phyloP scores from a whole-genome alignment of 2,888 invertebrate genomes.

The Hyposoter dolosus region DNA sequence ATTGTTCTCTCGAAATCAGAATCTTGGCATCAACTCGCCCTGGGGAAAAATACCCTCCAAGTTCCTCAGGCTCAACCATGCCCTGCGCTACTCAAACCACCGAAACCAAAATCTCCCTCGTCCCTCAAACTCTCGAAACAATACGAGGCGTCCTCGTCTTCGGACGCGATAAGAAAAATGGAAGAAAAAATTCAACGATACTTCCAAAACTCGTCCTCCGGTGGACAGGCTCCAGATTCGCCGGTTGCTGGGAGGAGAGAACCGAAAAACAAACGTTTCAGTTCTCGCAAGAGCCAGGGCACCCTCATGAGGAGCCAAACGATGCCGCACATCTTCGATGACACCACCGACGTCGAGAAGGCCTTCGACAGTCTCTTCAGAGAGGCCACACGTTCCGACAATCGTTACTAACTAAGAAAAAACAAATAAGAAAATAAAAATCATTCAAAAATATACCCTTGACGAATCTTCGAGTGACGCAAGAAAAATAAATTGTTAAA shows the following conservation, averaged over 20 bases:
- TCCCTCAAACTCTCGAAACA: constrained; percentile 91
- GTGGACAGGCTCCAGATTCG: constrained; percentile 54
- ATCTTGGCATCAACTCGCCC: constrained; percentile 91
- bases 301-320: constrained; percentile 90
- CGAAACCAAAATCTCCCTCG: constrained; percentile 91
- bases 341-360: constrained; percentile 92
- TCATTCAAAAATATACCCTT: constrained; percentile 37
- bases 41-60: constrained; percentile 76
- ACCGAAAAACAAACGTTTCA: constrained; percentile 53
- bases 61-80: constrained; percentile 83
- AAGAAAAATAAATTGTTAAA: constrained; percentile 30
- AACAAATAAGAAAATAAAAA: constrained; percentile 23
- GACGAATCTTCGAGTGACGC: constrained; percentile 30
- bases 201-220: constrained; percentile 78
- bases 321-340: constrained; percentile 89
- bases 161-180: constrained; percentile 81
- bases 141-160: constrained; percentile 88
- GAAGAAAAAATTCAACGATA: constrained; percentile 83
- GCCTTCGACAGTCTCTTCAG: constrained; percentile 94
- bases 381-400: constrained; percentile 81
- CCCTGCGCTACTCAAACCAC: constrained; percentile 80
- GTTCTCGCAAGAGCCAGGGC: constrained; percentile 47
- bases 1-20: constrained; percentile 89
- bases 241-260: constrained; percentile 41
- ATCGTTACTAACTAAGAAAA: constrained; percentile 71